These are phyloP conservation scores for Hassar affinis DNA, from an alignment of 2,113 vertebrate species.

Conservation along the genomic window DNA sequence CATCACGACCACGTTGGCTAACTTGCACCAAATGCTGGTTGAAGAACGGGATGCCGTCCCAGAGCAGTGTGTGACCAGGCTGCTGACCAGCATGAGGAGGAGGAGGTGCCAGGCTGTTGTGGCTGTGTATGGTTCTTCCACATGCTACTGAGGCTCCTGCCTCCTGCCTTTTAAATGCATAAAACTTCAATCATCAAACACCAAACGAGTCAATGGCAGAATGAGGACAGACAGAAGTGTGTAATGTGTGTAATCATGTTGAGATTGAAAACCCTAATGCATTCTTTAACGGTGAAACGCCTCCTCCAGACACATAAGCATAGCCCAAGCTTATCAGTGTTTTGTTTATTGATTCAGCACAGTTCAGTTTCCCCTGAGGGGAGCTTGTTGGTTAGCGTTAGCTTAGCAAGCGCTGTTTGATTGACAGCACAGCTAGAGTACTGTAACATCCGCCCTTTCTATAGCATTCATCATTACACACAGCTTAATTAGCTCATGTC, in stretches of 20 bases:
- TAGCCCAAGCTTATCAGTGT: background rate
- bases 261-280: background rate
- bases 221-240: no score
- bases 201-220: no score
- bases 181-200: no score
- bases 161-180: no score
- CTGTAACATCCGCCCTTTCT: conserved; percentile 27
- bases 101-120: no score
- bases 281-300: background rate
- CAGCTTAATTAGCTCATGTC: conserved; percentile 55
- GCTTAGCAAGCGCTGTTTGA: background rate
- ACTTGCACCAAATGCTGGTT: no score
- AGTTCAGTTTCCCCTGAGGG: background rate
- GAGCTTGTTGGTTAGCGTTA: background rate
- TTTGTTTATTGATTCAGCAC: background rate
- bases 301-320: background rate
- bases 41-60: no score
- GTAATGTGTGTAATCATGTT: background rate
- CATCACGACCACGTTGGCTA: no score
- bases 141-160: no score
- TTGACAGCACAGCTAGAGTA: conserved; percentile 28
- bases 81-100: no score
- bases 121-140: no score
- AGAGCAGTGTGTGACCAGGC: no score
- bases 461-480: conserved; percentile 53